Evolutionary conservation across 2,113 vertebrate species (phyloP).

Genomic region (Condylura cristata): DNA sequence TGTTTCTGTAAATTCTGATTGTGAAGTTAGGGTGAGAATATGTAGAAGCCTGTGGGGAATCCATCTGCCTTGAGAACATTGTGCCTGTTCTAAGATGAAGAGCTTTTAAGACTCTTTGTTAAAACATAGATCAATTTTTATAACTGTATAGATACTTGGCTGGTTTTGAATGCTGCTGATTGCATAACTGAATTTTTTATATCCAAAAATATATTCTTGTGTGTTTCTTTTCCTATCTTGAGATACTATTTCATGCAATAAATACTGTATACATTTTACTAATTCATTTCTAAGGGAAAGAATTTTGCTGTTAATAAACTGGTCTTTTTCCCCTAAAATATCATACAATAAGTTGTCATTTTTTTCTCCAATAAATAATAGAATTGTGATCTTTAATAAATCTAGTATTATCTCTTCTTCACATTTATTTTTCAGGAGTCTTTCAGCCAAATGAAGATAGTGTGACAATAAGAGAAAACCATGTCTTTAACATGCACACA

Average conservation of each 20-base stretch:
- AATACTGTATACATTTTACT: constrained; percentile 36
- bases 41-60: neutral
- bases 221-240: constrained; percentile 34
- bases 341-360: neutral
- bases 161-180: constrained; percentile 44
- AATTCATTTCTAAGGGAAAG: constrained; percentile 36
- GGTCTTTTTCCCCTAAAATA: neutral
- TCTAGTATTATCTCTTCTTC: neutral
- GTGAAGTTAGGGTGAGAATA: neutral
- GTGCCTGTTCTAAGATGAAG: neutral
- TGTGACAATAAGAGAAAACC: neutral
- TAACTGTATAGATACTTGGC: constrained; percentile 9
- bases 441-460: neutral
- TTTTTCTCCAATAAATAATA: constrained; percentile 57
- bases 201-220: constrained; percentile 18
- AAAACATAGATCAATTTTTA: neutral
- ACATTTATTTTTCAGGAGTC: neutral
- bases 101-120: constrained; percentile 48
- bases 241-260: constrained; percentile 24
- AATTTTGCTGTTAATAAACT: neutral
- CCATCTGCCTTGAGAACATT: neutral
- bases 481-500: neutral
- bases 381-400: constrained; percentile 43
- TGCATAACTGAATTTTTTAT: constrained; percentile 52
- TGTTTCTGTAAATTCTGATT: neutral